A percentile compares a stretch with the other conserved stretches of the same genome.
phyloP scores from a whole-genome alignment of 2,888 invertebrate genomes.

The Drosophila putrida region DNA sequence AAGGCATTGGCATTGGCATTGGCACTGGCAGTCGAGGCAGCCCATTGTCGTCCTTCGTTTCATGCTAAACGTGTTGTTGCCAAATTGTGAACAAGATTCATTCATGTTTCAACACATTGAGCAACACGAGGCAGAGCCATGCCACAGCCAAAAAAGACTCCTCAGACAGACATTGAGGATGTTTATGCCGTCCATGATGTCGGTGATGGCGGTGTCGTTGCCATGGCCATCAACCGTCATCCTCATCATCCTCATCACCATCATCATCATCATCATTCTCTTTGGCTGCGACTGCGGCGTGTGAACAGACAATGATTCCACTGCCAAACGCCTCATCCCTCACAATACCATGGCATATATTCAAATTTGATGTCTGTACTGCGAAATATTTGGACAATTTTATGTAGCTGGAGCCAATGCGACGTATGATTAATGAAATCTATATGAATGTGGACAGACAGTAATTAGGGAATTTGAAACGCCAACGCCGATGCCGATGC shows the following conservation, averaged over 20 bases:
- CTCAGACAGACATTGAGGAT: slow-evolving; percentile 12
- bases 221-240: slow-evolving; percentile 51
- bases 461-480: slow-evolving; percentile 69
- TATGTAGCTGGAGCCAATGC: slow-evolving; percentile 33
- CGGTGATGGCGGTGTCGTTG: slow-evolving; percentile 46
- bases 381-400: slow-evolving; percentile 51
- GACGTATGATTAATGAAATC: slow-evolving; percentile 65
- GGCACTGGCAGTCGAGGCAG: slow-evolving; percentile 35
- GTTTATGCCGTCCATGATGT: slow-evolving; percentile 25
- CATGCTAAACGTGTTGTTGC: slow-evolving; percentile 81
- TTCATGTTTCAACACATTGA: slow-evolving; percentile 83
- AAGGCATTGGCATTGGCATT: slow-evolving; percentile 34
- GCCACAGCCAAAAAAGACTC: background rate
- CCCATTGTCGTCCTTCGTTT: slow-evolving; percentile 72
- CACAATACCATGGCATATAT: slow-evolving; percentile 15
- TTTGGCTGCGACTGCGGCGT: slow-evolving; percentile 34
- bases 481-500: slow-evolving; percentile 3
- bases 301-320: slow-evolving; percentile 63
- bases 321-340: slow-evolving; percentile 9
- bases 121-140: slow-evolving; percentile 62
- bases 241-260: slow-evolving; percentile 11
- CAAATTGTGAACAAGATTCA: slow-evolving; percentile 84
- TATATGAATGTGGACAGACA: slow-evolving; percentile 50
- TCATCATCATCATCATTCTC: slow-evolving; percentile 14
- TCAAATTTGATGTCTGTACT: slow-evolving; percentile 43